Base-by-base conservation (phyloP, 2,888 invertebrate species). In the Eucriotettix oculatus region DNA sequence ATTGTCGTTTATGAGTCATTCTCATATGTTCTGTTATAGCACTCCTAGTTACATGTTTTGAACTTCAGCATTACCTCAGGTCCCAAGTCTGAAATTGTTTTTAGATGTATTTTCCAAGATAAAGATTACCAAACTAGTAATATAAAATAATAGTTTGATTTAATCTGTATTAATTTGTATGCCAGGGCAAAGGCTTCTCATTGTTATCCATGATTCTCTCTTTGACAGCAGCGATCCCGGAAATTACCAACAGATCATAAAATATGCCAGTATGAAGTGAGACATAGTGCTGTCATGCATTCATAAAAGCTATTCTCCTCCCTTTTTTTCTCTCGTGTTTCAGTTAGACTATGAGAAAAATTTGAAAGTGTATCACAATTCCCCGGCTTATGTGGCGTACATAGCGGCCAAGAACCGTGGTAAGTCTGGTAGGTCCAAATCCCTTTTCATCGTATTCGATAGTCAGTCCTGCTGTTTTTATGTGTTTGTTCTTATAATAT, bases 321-420 rank as follows among this genome's bases (percentile, higher is more conserved):
- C 54, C 16, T 29, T 54, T 69, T 66, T 60, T 52, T 63, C 60
- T 62, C 61, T 63, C 65, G 60, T 65, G 64, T 74, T 75, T 63
- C 73, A 87, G 87, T 75, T 86, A 70, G 91, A 91, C 74, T 97
- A 97, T 74, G 95, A 94, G 72, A 96, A 96, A 72, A 85, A 85
- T 64, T 76, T 97, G 74, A 96, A 96, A 79, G 83, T 86, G 40
- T 97, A 97, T 75, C 95, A 97, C 76, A 95, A 88, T 75, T 96
- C 96, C 48, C 93, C 95, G 58, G 92, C 93, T 42, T 91, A 95
- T 75, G 82, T 94, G 70, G 89, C 94, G 44, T 97, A 88, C 75
- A 82, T 96, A 66, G 89, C 94, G 63, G 93, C 94, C 65, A 97
- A 96, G 79, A 91, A 87, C 74, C 86, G 89, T 74, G 88, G 90